These are phyloP conservation scores for western clawed frog (Xenopus tropicalis) DNA, from an alignment of 2,113 vertebrate species.

Conservation along the genomic window UCB_Xtro_10.0 CM004448.2:85507501-85508000, in stretches of 20 bases:
- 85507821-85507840: constrained; percentile 62
- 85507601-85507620: constrained; percentile 66
- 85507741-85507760: constrained; percentile 67
- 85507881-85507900: constrained; percentile 71
- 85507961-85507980: constrained; percentile 80
- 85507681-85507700: constrained; percentile 76
- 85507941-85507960: constrained; percentile 85
- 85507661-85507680: constrained; percentile 69
- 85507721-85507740: constrained; percentile 72
- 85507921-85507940: constrained; percentile 81
- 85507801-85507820: constrained; percentile 60
- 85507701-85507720: constrained; percentile 68
- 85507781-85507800: constrained; percentile 65
- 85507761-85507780: constrained; percentile 61
- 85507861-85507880: constrained; percentile 64
- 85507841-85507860: constrained; percentile 57
- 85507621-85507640: constrained; percentile 64
- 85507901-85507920: constrained; percentile 83
- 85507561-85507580: constrained; percentile 74
- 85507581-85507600: constrained; percentile 70
- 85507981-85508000: constrained; percentile 78
- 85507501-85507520: constrained; percentile 69
- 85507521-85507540: constrained; percentile 59
- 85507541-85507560: constrained; percentile 66
- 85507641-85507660: constrained; percentile 67